phyloP scores from a whole-genome alignment of 2,888 invertebrate species.

The Linnaemya tessellans region DNA sequence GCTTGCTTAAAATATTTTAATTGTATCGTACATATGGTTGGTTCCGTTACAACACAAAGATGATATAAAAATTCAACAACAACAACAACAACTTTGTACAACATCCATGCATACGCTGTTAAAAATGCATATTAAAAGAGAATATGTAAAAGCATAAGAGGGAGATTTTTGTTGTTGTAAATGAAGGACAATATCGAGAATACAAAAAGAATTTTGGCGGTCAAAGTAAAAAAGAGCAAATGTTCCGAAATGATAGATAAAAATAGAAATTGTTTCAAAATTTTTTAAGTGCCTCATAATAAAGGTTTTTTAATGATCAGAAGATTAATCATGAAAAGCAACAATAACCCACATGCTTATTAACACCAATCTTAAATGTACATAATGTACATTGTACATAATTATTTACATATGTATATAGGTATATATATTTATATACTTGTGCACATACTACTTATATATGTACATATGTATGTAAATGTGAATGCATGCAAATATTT shows the following conservation, averaged over 20 bases:
- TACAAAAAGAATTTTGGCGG: constrained; percentile 46
- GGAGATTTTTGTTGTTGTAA: constrained; percentile 45
- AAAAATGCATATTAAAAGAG: constrained; percentile 25
- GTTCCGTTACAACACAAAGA: constrained; percentile 39
- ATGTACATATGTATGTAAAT: background rate
- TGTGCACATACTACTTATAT: background rate
- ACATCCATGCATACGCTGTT: background rate
- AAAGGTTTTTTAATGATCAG: constrained; percentile 16
- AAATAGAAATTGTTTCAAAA: constrained; percentile 9
- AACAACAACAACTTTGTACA: constrained; percentile 16
- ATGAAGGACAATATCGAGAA: constrained; percentile 53
- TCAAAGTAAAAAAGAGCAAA: constrained; percentile 43
- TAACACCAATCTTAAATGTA: too few relatives aligned
- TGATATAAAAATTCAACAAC: constrained; percentile 40
- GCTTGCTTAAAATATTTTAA: constrained; percentile 5
- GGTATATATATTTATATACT: background rate
- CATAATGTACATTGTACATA: background rate
- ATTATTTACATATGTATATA: background rate
- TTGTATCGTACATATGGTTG: constrained; percentile 46
- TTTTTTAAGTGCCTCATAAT: constrained; percentile 12
- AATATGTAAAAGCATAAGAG: constrained; percentile 41
- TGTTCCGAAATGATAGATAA: constrained; percentile 15
- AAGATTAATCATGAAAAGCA: background rate
- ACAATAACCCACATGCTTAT: too few relatives aligned
- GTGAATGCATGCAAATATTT: background rate